Conservation (phyloP, 1,140 invertebrate species). For the Teleogryllus occipitalis region DNA sequence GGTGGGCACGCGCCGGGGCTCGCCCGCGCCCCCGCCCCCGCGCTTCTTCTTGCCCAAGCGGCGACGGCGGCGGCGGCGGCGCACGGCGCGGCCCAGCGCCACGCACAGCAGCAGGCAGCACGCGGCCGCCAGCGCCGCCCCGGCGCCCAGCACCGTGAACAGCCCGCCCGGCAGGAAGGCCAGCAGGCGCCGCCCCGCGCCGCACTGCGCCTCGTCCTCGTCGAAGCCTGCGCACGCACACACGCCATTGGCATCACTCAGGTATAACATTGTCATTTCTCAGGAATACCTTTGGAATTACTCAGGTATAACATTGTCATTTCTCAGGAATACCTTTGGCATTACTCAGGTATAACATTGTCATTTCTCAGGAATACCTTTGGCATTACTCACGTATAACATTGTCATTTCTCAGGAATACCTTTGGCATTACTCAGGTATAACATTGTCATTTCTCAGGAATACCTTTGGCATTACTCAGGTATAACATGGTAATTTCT, state of each 20-base stretch:
- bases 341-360: too few relatives aligned
- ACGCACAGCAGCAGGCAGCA: slow-evolving; percentile 45
- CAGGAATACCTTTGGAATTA: too few relatives aligned
- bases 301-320: too few relatives aligned
- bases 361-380: too few relatives aligned
- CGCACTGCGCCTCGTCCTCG: slow-evolving; percentile 63
- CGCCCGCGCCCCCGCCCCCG: slow-evolving; percentile 36
- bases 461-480: too few relatives aligned
- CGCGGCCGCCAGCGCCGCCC: slow-evolving; percentile 43
- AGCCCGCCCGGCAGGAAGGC: slow-evolving; percentile 40
- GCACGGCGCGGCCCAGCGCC: slow-evolving; percentile 34
- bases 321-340: too few relatives aligned
- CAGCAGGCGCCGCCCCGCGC: slow-evolving; percentile 43
- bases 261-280: too few relatives aligned
- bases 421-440: too few relatives aligned
- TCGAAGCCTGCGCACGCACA: slow-evolving; percentile 50
- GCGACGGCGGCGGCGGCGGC: slow-evolving; percentile 31
- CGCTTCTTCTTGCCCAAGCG: slow-evolving; percentile 46
- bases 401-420: too few relatives aligned
- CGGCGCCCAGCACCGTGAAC: slow-evolving; percentile 44
- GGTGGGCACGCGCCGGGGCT: slow-evolving; percentile 36
- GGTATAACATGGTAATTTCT: too few relatives aligned
- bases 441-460: too few relatives aligned
- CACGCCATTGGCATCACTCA: not conserved
- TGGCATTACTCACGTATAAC: too few relatives aligned